Conservation (phyloP, 1,140 invertebrate genomes). For the Trissolcus basalis region DNA sequence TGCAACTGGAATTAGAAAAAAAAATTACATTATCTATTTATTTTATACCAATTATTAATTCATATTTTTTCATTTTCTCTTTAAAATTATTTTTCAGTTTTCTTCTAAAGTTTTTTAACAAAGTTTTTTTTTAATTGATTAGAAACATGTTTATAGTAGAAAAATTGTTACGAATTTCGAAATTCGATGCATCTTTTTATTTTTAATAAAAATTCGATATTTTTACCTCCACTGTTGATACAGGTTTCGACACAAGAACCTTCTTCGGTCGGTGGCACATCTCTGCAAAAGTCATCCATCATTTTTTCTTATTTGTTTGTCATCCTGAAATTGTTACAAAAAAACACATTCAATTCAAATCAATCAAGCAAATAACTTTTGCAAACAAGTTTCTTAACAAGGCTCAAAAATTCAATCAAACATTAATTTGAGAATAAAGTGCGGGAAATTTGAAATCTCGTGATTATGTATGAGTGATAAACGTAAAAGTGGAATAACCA, state of each 20-base stretch:
- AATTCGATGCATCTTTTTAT: background rate
- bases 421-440: too few relatives aligned
- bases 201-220: constrained; percentile 3
- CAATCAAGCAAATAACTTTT: background rate
- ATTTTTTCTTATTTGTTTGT: constrained; percentile 43
- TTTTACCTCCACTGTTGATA: constrained; percentile 61
- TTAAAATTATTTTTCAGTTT: too few relatives aligned
- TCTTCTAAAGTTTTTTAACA: too few relatives aligned
- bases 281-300: constrained; percentile 65
- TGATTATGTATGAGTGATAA: constrained; percentile 6
- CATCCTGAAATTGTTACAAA: background rate
- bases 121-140: too few relatives aligned
- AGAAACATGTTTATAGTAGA: too few relatives aligned
- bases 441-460: constrained; percentile 8
- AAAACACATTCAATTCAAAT: background rate
- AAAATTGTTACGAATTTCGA: too few relatives aligned
- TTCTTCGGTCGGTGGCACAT: constrained; percentile 54
- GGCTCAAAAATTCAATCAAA: too few relatives aligned
- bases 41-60: too few relatives aligned
- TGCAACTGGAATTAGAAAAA: too few relatives aligned
- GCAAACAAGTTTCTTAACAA: background rate
- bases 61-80: too few relatives aligned
- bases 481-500: constrained; percentile 17
- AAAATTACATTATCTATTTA: too few relatives aligned
- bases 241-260: constrained; percentile 62